Evolutionary conservation across 1,140 invertebrate genomes (phyloP), one percentile per base, ranked within the genome.

Genomic region (Zaprionus capensis): DNA sequence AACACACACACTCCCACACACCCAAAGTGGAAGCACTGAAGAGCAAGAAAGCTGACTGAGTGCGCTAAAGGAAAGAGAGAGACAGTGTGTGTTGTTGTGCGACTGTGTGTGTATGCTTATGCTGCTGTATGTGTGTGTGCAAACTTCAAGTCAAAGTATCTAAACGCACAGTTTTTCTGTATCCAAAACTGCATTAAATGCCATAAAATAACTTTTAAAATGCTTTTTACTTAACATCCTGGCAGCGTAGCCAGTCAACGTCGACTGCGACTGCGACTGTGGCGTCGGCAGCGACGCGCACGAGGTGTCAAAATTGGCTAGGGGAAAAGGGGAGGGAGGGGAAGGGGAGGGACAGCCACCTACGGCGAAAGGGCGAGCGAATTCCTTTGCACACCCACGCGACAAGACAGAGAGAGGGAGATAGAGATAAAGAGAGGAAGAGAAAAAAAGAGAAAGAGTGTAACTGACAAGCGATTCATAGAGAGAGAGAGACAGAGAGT

Each of bases 151-250:
- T 84, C 85, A 88, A 91, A 88, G 85, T 85, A 90, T 88, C 85
- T 88, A 88, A 90, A 88, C 85, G 86, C 74, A 90, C 78, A 90
- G 84, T 88, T 88, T 88, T 88, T 88, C 84, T 90, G 85, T 88
- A 88, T 88, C 84, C 85, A 91, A 91, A 91, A 90, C 88, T 91
- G 88, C 88, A 91, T 91, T 91, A 91, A 91, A 91, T 90, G 90
- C 90, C 88, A 91, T 91, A 91, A 91, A 91, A 91, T 91, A 91
- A 91, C 88, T 91, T 91, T 82, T 88, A 91, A 91, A 91, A 90
- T 91, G 88, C 90, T 91, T 91, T 91, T 91, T 90, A 90, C 88
- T 91, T 91, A 88, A 82, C 84, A 91, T 91, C 87, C 87, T 91
- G 88, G 56, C 34, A 61, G 62, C 71, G 67, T 71, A 58, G 28